Percentiles rank a stretch among this genome's conserved stretches.
Conservation (phyloP, 1,140 invertebrate genomes). For the Lamellibrachia luymesi region DNA sequence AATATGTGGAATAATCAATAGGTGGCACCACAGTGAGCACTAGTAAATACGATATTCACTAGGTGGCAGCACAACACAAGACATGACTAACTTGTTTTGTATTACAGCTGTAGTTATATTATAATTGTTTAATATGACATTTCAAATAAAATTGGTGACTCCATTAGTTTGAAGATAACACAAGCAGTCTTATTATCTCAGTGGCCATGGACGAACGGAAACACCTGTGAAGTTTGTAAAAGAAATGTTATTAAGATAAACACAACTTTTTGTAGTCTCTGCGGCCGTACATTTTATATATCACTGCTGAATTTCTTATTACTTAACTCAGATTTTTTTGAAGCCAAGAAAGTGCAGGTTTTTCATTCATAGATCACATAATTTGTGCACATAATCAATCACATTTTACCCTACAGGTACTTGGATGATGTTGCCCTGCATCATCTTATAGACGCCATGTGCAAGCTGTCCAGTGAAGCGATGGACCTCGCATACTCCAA, state of each 20-base stretch:
- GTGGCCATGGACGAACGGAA: too few species aligned
- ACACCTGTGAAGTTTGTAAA: neutral
- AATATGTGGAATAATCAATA: neutral
- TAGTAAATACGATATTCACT: too few species aligned
- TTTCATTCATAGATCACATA: neutral
- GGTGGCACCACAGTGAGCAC: neutral
- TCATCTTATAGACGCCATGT: constrained; percentile 94
- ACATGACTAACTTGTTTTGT: too few species aligned
- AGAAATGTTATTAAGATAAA: neutral
- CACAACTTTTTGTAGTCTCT: neutral
- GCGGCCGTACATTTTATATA: too few species aligned
- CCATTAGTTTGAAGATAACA: too few species aligned
- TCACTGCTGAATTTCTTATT: too few species aligned
- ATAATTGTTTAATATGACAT: too few species aligned
- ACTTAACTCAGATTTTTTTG: neutral
- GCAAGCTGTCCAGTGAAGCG: constrained; percentile 92
- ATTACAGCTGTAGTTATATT: too few species aligned
- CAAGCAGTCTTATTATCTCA: neutral
- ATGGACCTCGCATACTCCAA: constrained; percentile 96
- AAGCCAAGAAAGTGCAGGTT: neutral
- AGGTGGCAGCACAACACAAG: too few species aligned
- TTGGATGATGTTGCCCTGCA: constrained; percentile 92
- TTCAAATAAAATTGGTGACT: too few species aligned
- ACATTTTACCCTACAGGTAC: constrained; percentile 57
- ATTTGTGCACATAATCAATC: neutral